Base-by-base conservation (phyloP, 2,888 invertebrate genomes). In the Sarcophaga caerulescens region DNA sequence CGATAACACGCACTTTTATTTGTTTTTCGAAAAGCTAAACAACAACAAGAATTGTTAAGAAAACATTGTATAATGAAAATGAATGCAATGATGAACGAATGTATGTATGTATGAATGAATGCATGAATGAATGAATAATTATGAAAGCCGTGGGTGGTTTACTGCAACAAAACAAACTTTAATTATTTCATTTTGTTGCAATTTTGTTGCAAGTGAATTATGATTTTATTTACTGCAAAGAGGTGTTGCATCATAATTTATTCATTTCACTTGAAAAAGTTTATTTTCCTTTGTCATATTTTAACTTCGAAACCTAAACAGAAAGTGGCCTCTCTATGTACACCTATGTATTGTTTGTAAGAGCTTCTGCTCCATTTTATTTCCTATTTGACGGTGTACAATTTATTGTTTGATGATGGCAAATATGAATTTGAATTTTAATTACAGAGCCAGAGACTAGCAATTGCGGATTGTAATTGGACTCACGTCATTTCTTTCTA, bases 1-100 rank as follows among this genome's bases (percentile, higher is more conserved):
- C 82, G 71, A 76, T 75, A 82, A 71, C 85, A 82, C 85, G 82
- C 82, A 85, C 79, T 79, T 79, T 85, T 73, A 70, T 69, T 78
- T 78, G 35, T 10, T 35, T 35, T 35, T 2, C 35, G 35, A 10
- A 35, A 35, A 35, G 35, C 35, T 35, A 35, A 35, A 35, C 35
- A 35, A 35, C 35, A 35, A 35, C 35, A 35, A 35, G 1, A 8
- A 35, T 35, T 35, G 35, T 35, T 35, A 35, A 35, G 35, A 35
- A 35, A 35, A 35, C 10, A 35, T 35, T 35, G 35, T 35, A 0
- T 35, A 35, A 35, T 10, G 35, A 35, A 35, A 35, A 35, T 35
- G 35, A 35, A 35, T 35, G 35, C 8, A 8, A 35, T 35, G 8
- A 35, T 35, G 35, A 35, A 35, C 35, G 35, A 35, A 35, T 6